Evolutionary conservation across 2,888 invertebrate genomes (phyloP), one percentile per base, ranked within the genome.

Genomic region (Acrobasis repandana): DNA sequence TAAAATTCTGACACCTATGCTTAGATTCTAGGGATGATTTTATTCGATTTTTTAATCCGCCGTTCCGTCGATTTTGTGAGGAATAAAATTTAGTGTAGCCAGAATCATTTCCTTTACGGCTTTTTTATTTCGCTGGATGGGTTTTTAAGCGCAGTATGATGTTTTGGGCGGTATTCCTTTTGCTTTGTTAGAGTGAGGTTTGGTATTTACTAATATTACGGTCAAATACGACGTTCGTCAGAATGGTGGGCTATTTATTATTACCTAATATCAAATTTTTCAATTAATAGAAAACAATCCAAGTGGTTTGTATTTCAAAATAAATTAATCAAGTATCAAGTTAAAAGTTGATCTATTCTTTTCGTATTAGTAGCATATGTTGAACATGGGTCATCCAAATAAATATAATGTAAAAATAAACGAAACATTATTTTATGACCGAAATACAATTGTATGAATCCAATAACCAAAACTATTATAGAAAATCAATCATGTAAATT

Each of bases 1-100:
- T 85, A 79, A 84, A 85, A 75, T 74, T 67, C 72, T 69, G 73
- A 64, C 70, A 75, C 73, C 72, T 75, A 71, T 72, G 72, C 70
- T 72, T 75, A 68, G 73, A 74, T 71, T 73, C 68, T 65, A 65
- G 64, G 66, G 68, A 71, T 74, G 67, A 74, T 77, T 78, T 77
- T 75, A 78, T 76, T 66, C 71, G 63, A 68, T 71, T 69, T 73
- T 74, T 73, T 71, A 69, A 70, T 70, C 67, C 67, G 65, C 66
- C 68, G 66, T 71, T 62, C 67, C 66, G 65, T 52, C 54, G 61
- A 62, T 64, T 65, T 65, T 64, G 64, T 43, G 63, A 61, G 61
- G 49, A 61, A 18, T 65, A 64, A 67, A 67, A 61, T 60, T 50
- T 61, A 52, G 60, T 52, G 46, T 52, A 47, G 34, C 52, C 60